Conservation (phyloP, 2,797 vertebrate genomes). For the Bufotes viridis region DNA sequence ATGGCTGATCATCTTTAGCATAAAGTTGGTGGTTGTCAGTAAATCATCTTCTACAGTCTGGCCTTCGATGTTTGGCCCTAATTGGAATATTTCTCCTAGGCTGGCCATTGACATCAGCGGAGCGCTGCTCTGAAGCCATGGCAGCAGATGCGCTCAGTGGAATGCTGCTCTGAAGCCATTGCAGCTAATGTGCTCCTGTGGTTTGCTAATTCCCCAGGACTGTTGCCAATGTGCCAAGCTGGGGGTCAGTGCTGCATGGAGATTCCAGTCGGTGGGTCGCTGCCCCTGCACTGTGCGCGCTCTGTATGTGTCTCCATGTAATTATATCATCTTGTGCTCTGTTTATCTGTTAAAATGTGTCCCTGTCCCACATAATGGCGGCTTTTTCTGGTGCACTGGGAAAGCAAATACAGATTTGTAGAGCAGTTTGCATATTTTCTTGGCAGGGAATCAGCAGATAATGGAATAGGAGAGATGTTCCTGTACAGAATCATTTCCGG, state of each 20-base stretch:
- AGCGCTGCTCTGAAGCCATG: slow-evolving; percentile 9
- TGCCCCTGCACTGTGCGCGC: not conserved
- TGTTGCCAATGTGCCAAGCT: not conserved
- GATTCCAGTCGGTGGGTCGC: not conserved
- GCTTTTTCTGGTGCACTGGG: not conserved
- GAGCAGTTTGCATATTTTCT: slow-evolving; percentile 76
- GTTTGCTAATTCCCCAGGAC: slow-evolving; percentile 27
- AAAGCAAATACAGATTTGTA: slow-evolving; percentile 50
- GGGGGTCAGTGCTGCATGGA: not conserved
- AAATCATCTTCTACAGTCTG: not conserved
- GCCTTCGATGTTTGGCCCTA: not conserved
- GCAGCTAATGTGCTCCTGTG: slow-evolving; percentile 17
- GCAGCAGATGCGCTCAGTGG: not conserved
- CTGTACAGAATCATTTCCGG: slow-evolving; percentile 78
- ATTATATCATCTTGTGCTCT: slow-evolving; percentile 60
- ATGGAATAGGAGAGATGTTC: slow-evolving; percentile 78
- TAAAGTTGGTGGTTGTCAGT: not conserved
- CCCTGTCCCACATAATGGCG: slow-evolving; percentile 7
- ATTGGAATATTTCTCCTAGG: not conserved
- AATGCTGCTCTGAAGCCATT: not conserved
- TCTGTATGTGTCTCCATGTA: not conserved
- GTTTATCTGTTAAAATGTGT: slow-evolving; percentile 72
- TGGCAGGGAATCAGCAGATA: slow-evolving; percentile 80
- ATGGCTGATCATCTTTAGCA: not conserved
- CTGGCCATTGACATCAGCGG: slow-evolving; percentile 4